Conservation (phyloP, 2,888 invertebrate species). For the Unio delphinus region DNA sequence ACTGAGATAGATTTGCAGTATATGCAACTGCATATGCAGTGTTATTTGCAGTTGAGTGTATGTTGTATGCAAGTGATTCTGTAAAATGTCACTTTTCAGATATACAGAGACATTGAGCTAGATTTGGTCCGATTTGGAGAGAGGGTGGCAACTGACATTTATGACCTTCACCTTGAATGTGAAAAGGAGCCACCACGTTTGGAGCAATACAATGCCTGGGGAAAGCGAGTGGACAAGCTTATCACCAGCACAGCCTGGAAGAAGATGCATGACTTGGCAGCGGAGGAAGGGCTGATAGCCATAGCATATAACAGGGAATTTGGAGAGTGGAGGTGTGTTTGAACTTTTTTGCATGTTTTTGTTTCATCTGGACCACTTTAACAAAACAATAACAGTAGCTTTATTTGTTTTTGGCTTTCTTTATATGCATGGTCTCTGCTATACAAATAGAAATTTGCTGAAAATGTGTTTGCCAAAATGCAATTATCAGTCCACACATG, state of each 20-base stretch:
- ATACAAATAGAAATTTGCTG: no score
- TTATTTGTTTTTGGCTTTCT: no score
- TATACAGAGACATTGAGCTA: constrained; percentile 59
- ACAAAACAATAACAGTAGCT: no score
- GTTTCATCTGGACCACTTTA: not conserved
- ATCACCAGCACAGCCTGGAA: constrained; percentile 75
- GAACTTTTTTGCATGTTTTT: not conserved
- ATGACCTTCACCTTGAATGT: constrained; percentile 72
- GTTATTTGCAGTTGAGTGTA: no score
- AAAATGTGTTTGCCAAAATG: no score
- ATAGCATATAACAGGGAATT: constrained; percentile 73
- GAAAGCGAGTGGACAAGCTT: constrained; percentile 73
- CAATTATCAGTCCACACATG: no score
- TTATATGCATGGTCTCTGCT: no score
- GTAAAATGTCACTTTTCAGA: constrained; percentile 40
- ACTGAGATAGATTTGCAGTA: no score
- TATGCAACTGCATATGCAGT: no score
- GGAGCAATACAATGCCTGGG: constrained; percentile 74
- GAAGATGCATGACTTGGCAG: constrained; percentile 73
- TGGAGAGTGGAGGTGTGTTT: constrained; percentile 66
- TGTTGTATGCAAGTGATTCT: no score
- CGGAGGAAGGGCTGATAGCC: constrained; percentile 75
- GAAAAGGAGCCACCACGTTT: constrained; percentile 73
- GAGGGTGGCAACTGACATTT: constrained; percentile 73
- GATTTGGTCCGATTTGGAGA: constrained; percentile 74